Evolutionary conservation across 1,140 invertebrate species (phyloP), one percentile per base, ranked within the genome.

Genomic region (Cydia pomonella): DNA sequence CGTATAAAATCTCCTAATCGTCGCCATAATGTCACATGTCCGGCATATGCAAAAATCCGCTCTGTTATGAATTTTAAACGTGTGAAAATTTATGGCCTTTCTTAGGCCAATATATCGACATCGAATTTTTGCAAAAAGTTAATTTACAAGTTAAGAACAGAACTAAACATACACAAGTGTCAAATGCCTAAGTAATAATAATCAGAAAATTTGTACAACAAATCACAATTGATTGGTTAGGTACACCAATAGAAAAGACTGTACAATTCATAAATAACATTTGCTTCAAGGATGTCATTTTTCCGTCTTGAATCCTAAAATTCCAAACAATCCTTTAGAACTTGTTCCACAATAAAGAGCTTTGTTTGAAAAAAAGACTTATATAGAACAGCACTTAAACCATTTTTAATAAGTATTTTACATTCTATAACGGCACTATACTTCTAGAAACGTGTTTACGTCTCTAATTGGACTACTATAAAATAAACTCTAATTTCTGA

Each of bases 401-500:
- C 64, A 69, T n/a, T 69, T 38, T 69, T 13, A 38, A 10, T 23
- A 21, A 21, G 9, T 59, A 59, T 59, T 12, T 59, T 18, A 33
- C 29, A 69, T 69, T 50, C 47, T n/a, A 38, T 41, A 69, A 69
- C n/a, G 64, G 29, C 27, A 38, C n/a, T 38, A n/a, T n/a, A 69
- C 13, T 44, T 25, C 59, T 23, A 29, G 27, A 38, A 69, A 69
- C 64, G 16, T 33, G 29, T 69, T 69, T 16, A 66, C 12, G 6
- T 33, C 33, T 33, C 29, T 69, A 69, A 69, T 69, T 41, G 33
- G 64, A 69, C n/a, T 41, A 69, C 64, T 69, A 69, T 69, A 69
- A 69, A 69, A 69, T 69, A 69, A 69, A 38, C 27, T 69, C 64
- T 69, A 69, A 69, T 69, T 69, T 69, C 64, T 38, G 29, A 69